Percentiles rank a stretch among this genome's conserved stretches.
phyloP scores from a whole-genome alignment of 2,113 vertebrate genomes.

The Coptodon bakossiorum region DNA sequence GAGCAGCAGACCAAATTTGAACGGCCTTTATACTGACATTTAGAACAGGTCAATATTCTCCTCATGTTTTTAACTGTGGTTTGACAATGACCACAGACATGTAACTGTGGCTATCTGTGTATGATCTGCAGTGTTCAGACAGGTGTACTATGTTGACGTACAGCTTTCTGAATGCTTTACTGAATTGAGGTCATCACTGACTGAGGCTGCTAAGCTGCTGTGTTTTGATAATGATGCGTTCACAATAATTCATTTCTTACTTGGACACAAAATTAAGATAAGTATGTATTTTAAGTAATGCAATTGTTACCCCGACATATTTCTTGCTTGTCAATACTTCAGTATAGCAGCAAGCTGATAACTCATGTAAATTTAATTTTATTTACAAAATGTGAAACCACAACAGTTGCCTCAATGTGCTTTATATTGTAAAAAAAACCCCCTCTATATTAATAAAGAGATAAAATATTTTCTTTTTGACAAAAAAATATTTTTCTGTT shows the following conservation, averaged over 20 bases:
- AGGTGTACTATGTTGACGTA: neutral
- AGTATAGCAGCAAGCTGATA: neutral
- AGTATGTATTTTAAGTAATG: neutral
- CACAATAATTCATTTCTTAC: neutral
- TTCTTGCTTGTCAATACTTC: neutral
- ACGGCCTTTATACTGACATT: neutral
- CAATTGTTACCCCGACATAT: neutral
- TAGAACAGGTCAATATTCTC: neutral
- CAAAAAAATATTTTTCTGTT: neutral
- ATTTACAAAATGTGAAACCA: neutral
- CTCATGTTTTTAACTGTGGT: neutral
- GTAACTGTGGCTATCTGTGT: neutral
- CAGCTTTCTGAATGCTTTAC: neutral
- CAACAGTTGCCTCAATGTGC: neutral
- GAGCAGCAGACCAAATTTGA: neutral
- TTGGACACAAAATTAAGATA: neutral
- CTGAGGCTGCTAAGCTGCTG: neutral
- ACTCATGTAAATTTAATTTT: neutral
- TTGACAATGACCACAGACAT: neutral
- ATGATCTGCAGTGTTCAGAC: neutral
- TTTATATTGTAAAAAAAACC: rapidly evolving
- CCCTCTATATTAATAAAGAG: neutral
- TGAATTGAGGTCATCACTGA: neutral
- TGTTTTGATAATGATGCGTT: neutral
- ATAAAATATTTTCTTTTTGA: neutral